phyloP scores from a whole-genome alignment of 2,113 vertebrate species.

The Fregata magnificens region DNA sequence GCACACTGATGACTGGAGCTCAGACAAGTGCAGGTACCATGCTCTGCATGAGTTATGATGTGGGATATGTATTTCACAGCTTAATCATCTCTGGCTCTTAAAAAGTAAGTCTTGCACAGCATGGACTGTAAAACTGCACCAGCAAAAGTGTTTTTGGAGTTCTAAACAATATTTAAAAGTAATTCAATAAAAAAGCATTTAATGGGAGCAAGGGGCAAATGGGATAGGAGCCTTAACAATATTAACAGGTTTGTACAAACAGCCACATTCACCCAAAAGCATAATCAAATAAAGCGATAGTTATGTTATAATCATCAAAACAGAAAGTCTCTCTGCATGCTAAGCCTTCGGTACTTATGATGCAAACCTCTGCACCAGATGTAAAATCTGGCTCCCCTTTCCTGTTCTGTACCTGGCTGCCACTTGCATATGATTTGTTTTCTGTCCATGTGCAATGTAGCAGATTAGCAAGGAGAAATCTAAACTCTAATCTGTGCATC shows the following conservation, averaged over 20 bases:
- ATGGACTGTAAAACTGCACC: background rate
- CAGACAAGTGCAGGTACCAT: background rate
- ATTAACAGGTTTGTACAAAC: conserved; percentile 49
- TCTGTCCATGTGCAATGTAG: background rate
- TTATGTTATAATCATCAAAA: conserved; percentile 46
- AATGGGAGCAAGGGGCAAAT: conserved; percentile 5
- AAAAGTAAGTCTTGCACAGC: conserved; percentile 6
- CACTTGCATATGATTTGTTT: background rate
- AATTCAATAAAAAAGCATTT: conserved; percentile 28
- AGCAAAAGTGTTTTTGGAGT: conserved; percentile 3
- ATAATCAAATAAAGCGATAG: conserved; percentile 27
- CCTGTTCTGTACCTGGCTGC: background rate
- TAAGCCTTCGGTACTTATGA: background rate
- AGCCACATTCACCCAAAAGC: conserved; percentile 13
- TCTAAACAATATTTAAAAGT: conserved; percentile 6
- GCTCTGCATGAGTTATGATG: background rate
- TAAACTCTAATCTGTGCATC: background rate
- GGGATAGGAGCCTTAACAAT: conserved; percentile 38
- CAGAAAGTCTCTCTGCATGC: background rate
- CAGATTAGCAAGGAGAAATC: background rate
- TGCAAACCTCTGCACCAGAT: conserved; percentile 24
- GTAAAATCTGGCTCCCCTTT: conserved; percentile 27
- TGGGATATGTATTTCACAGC: background rate
- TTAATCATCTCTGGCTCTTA: conserved; percentile 20
- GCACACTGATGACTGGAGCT: background rate